Conservation (phyloP, 1,140 invertebrate species). For the Radopholus similis region DNA sequence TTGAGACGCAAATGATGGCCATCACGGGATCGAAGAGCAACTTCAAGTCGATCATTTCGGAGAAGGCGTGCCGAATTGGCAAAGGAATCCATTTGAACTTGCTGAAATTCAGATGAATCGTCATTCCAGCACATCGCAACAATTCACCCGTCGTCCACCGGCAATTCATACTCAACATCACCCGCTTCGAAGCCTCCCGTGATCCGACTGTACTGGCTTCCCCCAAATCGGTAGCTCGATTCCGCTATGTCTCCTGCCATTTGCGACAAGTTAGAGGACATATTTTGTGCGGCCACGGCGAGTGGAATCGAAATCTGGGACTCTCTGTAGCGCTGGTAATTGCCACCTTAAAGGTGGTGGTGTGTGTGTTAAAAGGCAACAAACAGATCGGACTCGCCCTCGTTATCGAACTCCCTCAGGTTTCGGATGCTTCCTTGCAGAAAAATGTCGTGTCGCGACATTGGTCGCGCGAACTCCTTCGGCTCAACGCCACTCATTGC, state of each 20-base stretch:
- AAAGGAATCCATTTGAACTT: conserved; percentile 51
- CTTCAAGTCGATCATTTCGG: conserved; percentile 85
- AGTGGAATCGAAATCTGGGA: conserved; percentile 58
- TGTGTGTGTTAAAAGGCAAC: not conserved
- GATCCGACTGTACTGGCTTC: conserved; percentile 45
- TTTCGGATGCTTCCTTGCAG: conserved; percentile 56
- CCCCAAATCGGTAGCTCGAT: conserved; percentile 32
- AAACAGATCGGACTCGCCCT: conserved; percentile 32
- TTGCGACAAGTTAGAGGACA: conserved; percentile 26
- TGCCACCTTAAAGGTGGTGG: conserved; percentile 26
- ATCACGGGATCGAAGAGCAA: conserved; percentile 84
- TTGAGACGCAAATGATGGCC: conserved; percentile 84
- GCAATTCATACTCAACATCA: conserved; percentile 8
- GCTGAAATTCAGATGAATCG: conserved; percentile 23
- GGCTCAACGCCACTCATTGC: conserved; percentile 54
- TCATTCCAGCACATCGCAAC: not conserved
- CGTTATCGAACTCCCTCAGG: conserved; percentile 55
- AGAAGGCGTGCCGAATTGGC: conserved; percentile 48
- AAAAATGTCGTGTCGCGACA: conserved; percentile 55
- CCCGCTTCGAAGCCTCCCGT: conserved; percentile 30
- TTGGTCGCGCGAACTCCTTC: conserved; percentile 53
- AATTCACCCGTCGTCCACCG: not conserved
- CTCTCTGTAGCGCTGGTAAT: conserved; percentile 45
- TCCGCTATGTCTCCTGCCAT: conserved; percentile 38
- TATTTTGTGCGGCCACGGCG: conserved; percentile 45